Base-by-base conservation (phyloP, 1,140 invertebrate genomes). In the Microplitis demolitor region DNA sequence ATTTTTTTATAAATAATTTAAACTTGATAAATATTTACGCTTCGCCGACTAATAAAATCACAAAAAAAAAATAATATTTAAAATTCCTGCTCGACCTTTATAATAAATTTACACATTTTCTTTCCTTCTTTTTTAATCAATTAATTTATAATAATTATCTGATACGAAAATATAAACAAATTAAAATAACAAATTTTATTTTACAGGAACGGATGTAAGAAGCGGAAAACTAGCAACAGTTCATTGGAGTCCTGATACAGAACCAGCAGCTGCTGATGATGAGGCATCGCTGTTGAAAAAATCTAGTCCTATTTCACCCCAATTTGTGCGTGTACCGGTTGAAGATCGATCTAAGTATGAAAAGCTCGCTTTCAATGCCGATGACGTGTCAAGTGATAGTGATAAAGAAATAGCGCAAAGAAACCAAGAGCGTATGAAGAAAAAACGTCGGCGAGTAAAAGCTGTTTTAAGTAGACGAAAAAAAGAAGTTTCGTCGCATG, bases 291-390 rank as follows among this genome's bases (percentile, higher is more conserved):
- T 85, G 13, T 67, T 84, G 2, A 77, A 78, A 0, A 83, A 86
- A 51, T 76, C 81, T 14, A 82, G 77, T 75, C 79, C 87, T 0
- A 80, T 80, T 3, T 89, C 89, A 6, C 88, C 88, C 3, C 87
- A 87, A 1, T 93, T 92, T 77, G 89, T 91, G 0, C 89, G 89
- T 74, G 88, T 90, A 0, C 92, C 92, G 0, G 74, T 91, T 0
- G 92, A 94, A 76, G 92, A 94, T 83, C 87, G 92, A 11, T 93
- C 92, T n/a, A 94, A 94, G 76, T 94, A 94, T 78, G 93, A 94
- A 76, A 94, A 94, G 78, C 82, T 94, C n/a, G 88, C 89, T 2
- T 88, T 88, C 75, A 89, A 88, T 63, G 82, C 81, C 0, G 92
- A 91, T 71, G 89, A 89, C 61, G 81, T 89, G 4, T 91, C 90